Conservation (phyloP, 2,888 invertebrate genomes). For the Andrena fulva region DNA sequence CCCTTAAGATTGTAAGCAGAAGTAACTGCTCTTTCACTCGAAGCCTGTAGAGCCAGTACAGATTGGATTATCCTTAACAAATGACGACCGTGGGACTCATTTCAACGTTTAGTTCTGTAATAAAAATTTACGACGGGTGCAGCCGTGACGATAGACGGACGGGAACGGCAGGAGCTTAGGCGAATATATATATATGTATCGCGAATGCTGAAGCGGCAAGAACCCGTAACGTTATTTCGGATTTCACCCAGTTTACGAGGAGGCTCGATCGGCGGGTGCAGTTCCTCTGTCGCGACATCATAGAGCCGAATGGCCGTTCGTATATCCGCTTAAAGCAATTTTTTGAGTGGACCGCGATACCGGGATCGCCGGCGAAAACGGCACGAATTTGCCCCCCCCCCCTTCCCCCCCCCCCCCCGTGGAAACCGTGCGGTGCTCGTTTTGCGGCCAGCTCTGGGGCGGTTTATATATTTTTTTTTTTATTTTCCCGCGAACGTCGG, state of each 20-base stretch:
- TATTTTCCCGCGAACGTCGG: constrained; percentile 15
- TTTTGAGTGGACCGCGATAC: constrained; percentile 28
- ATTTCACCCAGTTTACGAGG: constrained; percentile 53
- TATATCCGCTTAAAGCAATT: constrained; percentile 59
- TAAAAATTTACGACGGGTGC: constrained; percentile 10
- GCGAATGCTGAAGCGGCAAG: constrained; percentile 19
- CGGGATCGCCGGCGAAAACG: constrained; percentile 25
- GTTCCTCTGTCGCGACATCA: constrained; percentile 40
- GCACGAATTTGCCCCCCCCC: constrained; percentile 1
- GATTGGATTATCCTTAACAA: not conserved
- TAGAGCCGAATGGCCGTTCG: constrained; percentile 44
- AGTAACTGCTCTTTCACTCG: too few relatives aligned
- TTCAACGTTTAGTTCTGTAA: constrained; percentile 17
- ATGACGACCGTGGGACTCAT: not conserved
- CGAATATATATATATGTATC: constrained; percentile 36
- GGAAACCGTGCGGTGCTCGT: constrained; percentile 45
- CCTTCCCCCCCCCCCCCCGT: too few relatives aligned
- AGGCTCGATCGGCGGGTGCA: constrained; percentile 40
- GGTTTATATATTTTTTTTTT: constrained; percentile 10
- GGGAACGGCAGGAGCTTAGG: constrained; percentile 35
- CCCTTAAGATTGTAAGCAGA: too few relatives aligned
- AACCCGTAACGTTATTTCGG: constrained; percentile 46
- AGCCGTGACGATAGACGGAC: not conserved
- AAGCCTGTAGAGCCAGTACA: too few relatives aligned
- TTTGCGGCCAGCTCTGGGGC: constrained; percentile 32